A percentile compares a stretch with the other conserved stretches of the same genome.
Conservation (phyloP, 2,888 invertebrate species). For the Drosophila suboccidentalis region DNA sequence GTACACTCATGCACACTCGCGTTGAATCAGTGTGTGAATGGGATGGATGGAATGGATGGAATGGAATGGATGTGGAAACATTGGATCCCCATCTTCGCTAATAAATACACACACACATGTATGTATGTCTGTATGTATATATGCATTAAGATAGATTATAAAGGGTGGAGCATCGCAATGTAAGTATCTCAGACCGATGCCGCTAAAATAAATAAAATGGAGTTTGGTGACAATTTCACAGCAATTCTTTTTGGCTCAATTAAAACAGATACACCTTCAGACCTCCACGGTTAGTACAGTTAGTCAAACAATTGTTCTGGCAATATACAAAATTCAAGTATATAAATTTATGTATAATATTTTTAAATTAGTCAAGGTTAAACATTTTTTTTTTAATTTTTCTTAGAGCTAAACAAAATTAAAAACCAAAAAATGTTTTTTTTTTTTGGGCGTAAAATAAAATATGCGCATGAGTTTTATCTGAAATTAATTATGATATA, state of each 20-base stretch:
- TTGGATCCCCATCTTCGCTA: constrained; percentile 28
- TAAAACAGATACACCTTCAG: not conserved
- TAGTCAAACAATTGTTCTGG: too few relatives aligned
- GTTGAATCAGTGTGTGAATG: constrained; percentile 33
- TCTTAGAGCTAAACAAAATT: too few relatives aligned
- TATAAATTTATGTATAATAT: too few relatives aligned
- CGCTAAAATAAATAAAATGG: constrained; percentile 53
- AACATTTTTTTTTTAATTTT: too few relatives aligned
- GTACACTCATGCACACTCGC: constrained; percentile 1
- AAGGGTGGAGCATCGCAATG: constrained; percentile 58
- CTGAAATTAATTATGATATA: too few relatives aligned
- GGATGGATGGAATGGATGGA: constrained; percentile 26
- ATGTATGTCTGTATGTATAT: constrained; percentile 5
- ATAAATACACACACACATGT: constrained; percentile 35
- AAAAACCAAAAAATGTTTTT: too few relatives aligned
- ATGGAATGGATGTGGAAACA: constrained; percentile 33
- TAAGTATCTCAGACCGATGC: constrained; percentile 9
- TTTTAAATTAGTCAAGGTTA: too few relatives aligned
- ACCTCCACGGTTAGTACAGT: not conserved
- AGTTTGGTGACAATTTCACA: constrained; percentile 31
- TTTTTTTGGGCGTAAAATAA: too few relatives aligned
- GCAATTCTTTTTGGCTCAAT: constrained; percentile 1
- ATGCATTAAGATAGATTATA: constrained; percentile 10
- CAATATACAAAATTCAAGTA: too few relatives aligned
- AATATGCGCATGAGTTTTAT: too few relatives aligned